These are phyloP conservation scores for Rhabdomys pumilio DNA, from an alignment of 2,797 vertebrate species.

Conservation along the genomic window DNA sequence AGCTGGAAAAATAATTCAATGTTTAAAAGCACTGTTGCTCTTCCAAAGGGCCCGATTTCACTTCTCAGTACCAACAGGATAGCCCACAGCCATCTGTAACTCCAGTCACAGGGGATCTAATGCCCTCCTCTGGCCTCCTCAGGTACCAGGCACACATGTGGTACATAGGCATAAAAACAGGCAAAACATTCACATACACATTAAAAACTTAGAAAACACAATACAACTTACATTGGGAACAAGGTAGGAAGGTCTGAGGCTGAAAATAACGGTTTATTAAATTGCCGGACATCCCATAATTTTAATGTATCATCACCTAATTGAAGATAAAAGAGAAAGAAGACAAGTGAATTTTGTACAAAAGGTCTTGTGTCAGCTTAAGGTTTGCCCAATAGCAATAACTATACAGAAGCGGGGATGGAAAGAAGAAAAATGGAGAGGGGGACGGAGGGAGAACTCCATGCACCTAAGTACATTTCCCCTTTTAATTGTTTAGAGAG, in stretches of 20 bases:
- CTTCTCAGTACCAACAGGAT: not conserved
- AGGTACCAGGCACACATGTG: not conserved
- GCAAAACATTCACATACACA: not conserved
- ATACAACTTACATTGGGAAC: constrained; percentile 94
- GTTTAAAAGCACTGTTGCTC: not conserved
- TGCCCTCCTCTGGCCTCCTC: not conserved
- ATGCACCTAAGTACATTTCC: constrained; percentile 18
- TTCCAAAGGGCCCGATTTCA: not conserved
- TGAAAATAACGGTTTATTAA: constrained; percentile 95
- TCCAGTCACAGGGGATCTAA: not conserved
- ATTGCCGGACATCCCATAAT: constrained; percentile 97
- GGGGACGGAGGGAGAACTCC: not conserved
- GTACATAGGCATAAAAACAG: not conserved
- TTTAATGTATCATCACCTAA: constrained; percentile 98
- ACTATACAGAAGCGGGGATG: not conserved
- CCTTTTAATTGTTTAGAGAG: constrained; percentile 51
- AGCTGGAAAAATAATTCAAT: not conserved
- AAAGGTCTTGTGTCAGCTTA: constrained; percentile 24
- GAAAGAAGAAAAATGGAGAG: not conserved
- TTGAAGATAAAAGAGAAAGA: constrained; percentile 66
- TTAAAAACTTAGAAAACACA: not conserved
- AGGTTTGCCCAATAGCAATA: constrained; percentile 40
- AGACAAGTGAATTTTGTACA: constrained; percentile 52
- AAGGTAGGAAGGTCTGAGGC: constrained; percentile 92
- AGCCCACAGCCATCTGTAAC: not conserved